These are phyloP conservation scores for Puma concolor DNA, from an alignment of 2,113 vertebrate species.

Conservation along the genomic window DNA sequence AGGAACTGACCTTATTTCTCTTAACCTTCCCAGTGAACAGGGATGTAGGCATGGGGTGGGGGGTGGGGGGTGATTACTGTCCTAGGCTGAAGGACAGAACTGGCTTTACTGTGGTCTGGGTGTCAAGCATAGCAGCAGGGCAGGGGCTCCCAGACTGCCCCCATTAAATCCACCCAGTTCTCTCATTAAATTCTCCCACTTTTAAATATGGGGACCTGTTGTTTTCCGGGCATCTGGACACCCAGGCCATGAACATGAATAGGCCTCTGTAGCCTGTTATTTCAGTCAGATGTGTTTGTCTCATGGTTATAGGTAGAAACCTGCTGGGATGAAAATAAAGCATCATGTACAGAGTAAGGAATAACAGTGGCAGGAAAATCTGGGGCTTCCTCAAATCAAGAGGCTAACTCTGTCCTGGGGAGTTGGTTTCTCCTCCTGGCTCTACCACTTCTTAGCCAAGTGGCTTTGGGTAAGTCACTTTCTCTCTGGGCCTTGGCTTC, in stretches of 20 bases:
- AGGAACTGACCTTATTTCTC: not conserved
- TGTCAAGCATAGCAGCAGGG: not conserved
- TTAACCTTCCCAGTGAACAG: not conserved
- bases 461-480: not conserved
- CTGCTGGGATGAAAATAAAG: not conserved
- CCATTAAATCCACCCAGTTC: not conserved
- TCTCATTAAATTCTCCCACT: not conserved
- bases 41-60: not conserved
- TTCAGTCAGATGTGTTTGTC: not conserved
- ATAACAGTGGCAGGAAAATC: not conserved
- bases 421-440: not conserved
- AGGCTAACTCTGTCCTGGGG: not conserved
- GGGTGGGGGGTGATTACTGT: not conserved
- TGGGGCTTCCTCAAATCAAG: not conserved
- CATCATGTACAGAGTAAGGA: not conserved
- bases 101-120: not conserved
- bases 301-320: not conserved
- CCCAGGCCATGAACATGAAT: not conserved
- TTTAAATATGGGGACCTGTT: not conserved
- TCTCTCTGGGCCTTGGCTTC: not conserved
- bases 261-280: not conserved
- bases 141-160: not conserved
- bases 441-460: not conserved
- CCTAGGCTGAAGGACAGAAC: not conserved
- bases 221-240: not conserved